Evolutionary conservation across 1,140 invertebrate genomes (phyloP).

Genomic region (Zophobas morio): DNA sequence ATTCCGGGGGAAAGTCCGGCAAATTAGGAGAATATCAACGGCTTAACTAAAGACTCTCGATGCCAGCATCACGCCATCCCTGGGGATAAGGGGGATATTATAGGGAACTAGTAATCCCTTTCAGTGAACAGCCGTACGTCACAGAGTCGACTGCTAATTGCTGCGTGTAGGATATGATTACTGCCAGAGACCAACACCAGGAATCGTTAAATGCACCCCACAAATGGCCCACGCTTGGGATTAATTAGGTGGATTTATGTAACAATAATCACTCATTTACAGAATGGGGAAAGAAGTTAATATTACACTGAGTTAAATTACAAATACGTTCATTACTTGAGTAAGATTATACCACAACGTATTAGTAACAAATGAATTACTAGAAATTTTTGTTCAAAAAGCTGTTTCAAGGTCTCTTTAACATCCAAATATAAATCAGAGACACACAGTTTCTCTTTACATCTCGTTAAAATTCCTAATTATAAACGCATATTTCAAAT

Average conservation of each 20-base stretch:
- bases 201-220: slow-evolving; percentile 25
- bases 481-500: neutral
- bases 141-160: slow-evolving; percentile 54
- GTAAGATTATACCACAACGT: neutral
- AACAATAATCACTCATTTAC: neutral
- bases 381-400: no score
- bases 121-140: slow-evolving; percentile 51
- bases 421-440: no score
- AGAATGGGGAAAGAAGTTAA: no score
- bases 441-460: neutral
- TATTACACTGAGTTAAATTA: no score
- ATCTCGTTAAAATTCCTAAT: neutral
- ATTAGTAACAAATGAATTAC: neutral
- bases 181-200: slow-evolving; percentile 28
- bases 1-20: slow-evolving; percentile 56
- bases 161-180: slow-evolving; percentile 53
- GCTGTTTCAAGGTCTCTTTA: no score
- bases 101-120: slow-evolving; percentile 54
- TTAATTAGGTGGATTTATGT: slow-evolving; percentile 26
- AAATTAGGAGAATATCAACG: slow-evolving; percentile 61
- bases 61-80: slow-evolving; percentile 53
- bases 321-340: no score
- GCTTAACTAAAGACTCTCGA: slow-evolving; percentile 56
- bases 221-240: slow-evolving; percentile 20
- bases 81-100: slow-evolving; percentile 51